Percentiles rank a stretch among this genome's conserved stretches.
Conservation (phyloP, 1,140 invertebrate genomes). For the Venturia canescens region DNA sequence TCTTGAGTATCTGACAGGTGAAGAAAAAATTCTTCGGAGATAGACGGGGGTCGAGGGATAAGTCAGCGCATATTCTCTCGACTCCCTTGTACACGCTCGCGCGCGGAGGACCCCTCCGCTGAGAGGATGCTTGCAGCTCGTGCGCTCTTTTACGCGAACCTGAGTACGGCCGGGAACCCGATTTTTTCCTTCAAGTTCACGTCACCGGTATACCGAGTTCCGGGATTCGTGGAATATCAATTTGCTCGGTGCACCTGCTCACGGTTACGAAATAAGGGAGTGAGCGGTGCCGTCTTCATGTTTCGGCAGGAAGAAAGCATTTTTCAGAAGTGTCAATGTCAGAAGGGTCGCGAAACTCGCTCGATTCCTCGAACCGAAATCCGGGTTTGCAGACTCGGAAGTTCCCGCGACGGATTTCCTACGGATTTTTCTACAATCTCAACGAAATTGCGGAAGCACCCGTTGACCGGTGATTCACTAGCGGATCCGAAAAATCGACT, state of each 20-base stretch:
- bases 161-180: not conserved
- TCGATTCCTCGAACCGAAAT: too few species aligned
- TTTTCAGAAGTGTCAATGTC: too few species aligned
- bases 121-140: not conserved
- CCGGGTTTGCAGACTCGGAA: too few species aligned
- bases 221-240: not conserved
- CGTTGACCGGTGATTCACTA: too few species aligned
- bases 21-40: constrained; percentile 20
- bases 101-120: constrained; percentile 12
- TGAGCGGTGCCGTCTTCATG: not conserved
- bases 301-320: too few species aligned
- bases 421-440: too few species aligned
- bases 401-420: too few species aligned
- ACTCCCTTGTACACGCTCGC: constrained; percentile 24
- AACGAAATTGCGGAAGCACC: too few species aligned
- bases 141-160: not conserved
- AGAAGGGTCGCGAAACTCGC: too few species aligned
- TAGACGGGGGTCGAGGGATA: constrained; percentile 24
- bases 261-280: not conserved
- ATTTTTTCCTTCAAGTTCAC: constrained; percentile 12
- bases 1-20: constrained; percentile 4
- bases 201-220: constrained; percentile 1
- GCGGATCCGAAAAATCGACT: too few species aligned
- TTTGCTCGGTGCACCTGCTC: not conserved
- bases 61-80: constrained; percentile 8